These are phyloP conservation scores for Drosophila burlai DNA, from an alignment of 1,140 invertebrate species.

Conservation along the genomic window DNA sequence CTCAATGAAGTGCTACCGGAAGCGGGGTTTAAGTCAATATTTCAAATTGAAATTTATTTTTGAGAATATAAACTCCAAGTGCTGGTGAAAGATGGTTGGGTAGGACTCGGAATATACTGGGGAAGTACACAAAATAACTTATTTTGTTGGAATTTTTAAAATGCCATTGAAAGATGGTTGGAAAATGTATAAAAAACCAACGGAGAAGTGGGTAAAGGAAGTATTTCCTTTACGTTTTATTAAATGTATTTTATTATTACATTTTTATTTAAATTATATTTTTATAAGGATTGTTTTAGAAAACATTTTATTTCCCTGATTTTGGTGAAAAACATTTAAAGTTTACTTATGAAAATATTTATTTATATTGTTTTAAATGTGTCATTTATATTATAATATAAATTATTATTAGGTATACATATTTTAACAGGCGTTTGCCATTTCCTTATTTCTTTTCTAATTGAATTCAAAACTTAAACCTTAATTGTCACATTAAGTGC, in stretches of 20 bases:
- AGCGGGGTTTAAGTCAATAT: constrained; percentile 9
- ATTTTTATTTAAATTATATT: not conserved
- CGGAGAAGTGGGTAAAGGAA: not conserved
- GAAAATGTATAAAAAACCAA: not conserved
- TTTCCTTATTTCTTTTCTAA: no score
- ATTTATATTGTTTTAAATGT: no score
- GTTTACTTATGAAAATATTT: not conserved
- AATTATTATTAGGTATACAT: no score
- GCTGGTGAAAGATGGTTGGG: not conserved
- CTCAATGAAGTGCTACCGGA: constrained; percentile 19
- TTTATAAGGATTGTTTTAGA: not conserved
- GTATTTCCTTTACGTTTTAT: not conserved
- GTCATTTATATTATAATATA: no score
- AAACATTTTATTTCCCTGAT: not conserved
- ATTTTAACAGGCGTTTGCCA: no score
- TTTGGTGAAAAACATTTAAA: not conserved
- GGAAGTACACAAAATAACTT: not conserved
- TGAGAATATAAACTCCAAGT: not conserved
- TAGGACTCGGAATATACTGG: not conserved
- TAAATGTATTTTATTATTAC: not conserved
- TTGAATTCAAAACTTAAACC: no score
- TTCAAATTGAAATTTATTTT: constrained; percentile 24
- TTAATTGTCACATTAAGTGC: not conserved
- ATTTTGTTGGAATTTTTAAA: no score
- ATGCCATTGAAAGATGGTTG: not conserved